Conservation (phyloP, 2,888 invertebrate genomes). For the Drosophila borealis region DNA sequence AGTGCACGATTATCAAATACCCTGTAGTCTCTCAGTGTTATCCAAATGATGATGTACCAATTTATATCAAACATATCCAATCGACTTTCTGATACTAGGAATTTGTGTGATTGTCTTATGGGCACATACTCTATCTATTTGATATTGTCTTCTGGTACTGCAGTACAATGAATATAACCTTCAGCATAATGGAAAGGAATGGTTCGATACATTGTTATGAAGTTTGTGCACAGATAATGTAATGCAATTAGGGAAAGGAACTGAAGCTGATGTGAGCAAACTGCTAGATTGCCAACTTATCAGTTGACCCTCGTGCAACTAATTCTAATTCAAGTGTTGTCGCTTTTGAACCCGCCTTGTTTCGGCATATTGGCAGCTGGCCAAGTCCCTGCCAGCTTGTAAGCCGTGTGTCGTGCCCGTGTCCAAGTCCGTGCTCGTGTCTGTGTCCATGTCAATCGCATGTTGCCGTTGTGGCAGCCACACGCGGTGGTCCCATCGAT, state of each 20-base stretch:
- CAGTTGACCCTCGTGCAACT: background rate
- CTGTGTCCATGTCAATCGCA: constrained; percentile 24
- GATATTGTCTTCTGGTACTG: too few species aligned
- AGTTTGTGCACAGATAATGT: too few species aligned
- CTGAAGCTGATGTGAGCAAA: too few species aligned
- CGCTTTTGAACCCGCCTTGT: background rate
- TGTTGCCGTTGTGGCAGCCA: constrained; percentile 29
- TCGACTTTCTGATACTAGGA: too few species aligned
- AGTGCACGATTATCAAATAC: background rate
- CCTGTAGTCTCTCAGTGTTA: background rate
- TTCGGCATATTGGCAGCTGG: constrained; percentile 8
- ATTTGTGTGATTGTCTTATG: background rate
- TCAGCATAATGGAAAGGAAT: background rate
- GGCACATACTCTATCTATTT: too few species aligned
- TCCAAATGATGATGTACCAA: too few species aligned
- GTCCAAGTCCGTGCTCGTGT: background rate
- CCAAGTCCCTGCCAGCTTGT: constrained; percentile 18
- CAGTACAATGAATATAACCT: too few species aligned
- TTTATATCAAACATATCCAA: too few species aligned
- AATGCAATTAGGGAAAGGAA: too few species aligned
- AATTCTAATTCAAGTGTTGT: constrained; percentile 27
- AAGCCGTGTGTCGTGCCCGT: constrained; percentile 20
- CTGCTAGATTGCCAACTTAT: background rate
- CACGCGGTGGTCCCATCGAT: constrained; percentile 55
- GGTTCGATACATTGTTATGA: background rate